Conservation (phyloP, 2,113 vertebrate genomes). For the Emydocephalus ijimae region DNA sequence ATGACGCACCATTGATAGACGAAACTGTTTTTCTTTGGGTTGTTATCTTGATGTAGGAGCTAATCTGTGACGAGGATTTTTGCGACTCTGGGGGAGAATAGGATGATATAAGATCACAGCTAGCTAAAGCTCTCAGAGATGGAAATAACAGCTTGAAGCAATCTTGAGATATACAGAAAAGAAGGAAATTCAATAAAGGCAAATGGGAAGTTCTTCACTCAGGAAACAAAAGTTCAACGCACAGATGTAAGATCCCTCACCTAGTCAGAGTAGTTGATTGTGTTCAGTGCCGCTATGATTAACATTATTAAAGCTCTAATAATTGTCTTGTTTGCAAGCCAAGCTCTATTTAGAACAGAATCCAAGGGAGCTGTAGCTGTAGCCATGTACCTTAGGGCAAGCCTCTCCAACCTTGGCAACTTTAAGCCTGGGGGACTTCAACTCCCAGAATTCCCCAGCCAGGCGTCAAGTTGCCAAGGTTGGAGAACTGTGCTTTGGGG, state of each 20-base stretch:
- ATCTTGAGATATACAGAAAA: neutral
- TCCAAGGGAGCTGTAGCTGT: neutral
- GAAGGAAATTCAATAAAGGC: neutral
- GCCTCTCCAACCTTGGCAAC: too few species aligned
- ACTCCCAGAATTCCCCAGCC: too few species aligned
- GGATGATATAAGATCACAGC: neutral
- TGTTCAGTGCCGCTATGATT: neutral
- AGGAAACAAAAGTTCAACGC: neutral
- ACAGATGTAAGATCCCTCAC: neutral
- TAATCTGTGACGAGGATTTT: neutral
- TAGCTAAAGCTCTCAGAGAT: neutral
- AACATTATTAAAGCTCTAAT: neutral
- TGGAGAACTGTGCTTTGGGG: too few species aligned
- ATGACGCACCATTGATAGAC: neutral
- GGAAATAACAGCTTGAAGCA: neutral
- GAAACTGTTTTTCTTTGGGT: neutral
- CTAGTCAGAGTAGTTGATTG: neutral
- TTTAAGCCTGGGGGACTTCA: too few species aligned
- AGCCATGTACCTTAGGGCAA: neutral
- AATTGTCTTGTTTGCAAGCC: neutral
- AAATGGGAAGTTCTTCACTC: neutral
- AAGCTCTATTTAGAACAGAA: neutral
- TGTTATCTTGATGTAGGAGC: neutral
- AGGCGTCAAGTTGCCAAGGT: too few species aligned
- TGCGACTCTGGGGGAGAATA: neutral